A percentile compares a stretch with the other conserved stretches of the same genome.
Evolutionary conservation across 2,113 vertebrate species (phyloP).

Genomic region (Lota lota): DNA sequence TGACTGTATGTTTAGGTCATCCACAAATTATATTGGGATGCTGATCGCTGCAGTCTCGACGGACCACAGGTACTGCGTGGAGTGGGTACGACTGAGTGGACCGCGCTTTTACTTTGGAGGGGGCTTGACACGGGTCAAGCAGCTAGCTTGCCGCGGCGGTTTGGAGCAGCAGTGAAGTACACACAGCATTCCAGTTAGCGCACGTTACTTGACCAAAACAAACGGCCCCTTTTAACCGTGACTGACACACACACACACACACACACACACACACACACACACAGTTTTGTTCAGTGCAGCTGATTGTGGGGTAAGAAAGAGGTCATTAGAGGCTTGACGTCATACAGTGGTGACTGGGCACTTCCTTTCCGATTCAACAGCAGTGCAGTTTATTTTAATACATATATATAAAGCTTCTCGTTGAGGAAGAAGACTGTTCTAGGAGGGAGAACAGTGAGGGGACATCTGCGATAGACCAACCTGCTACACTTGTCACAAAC

Average conservation of each 20-base stretch:
- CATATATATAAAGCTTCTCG: no score
- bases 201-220: slow-evolving; percentile 15
- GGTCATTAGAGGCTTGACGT: not conserved
- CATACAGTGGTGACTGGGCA: not conserved
- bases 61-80: slow-evolving; percentile 21
- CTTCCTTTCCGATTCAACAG: no score
- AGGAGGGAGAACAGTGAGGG: no score
- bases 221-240: not conserved
- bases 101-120: slow-evolving; percentile 18
- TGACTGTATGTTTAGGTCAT: slow-evolving; percentile 42
- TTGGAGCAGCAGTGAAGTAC: not conserved
- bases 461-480: no score
- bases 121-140: slow-evolving; percentile 6
- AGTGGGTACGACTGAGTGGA: slow-evolving; percentile 10
- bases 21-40: slow-evolving; percentile 19
- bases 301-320: not conserved
- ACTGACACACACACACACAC: no score
- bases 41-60: slow-evolving; percentile 34
- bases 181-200: slow-evolving; percentile 13
- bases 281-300: no score
- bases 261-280: no score
- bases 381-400: no score
- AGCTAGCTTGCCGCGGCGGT: not conserved
- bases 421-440: no score
- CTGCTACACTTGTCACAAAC: no score